Evolutionary conservation across 1,140 invertebrate genomes (phyloP).

Genomic region (Megalopta genalis): DNA sequence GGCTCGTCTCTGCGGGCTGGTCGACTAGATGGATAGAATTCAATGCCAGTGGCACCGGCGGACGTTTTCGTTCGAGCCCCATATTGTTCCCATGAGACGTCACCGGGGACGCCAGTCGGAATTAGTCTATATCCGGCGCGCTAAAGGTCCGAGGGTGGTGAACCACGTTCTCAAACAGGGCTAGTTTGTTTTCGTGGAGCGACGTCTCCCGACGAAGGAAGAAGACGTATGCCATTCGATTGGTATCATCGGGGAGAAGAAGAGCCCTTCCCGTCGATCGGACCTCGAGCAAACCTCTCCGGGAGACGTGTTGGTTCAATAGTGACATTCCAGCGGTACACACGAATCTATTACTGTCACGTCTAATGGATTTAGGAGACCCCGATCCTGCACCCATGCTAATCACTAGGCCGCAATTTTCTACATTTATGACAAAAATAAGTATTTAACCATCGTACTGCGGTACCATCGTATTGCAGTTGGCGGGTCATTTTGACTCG

Average conservation of each 20-base stretch:
- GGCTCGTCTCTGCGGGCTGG: conserved; percentile 51
- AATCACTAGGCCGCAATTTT: too few species aligned
- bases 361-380: too few species aligned
- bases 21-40: conserved; percentile 72
- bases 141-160: conserved; percentile 6
- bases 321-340: neutral
- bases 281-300: neutral
- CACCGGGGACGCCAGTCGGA: conserved; percentile 68
- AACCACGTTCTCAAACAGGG: conserved; percentile 23
- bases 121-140: conserved; percentile 75
- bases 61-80: conserved; percentile 52
- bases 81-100: conserved; percentile 73
- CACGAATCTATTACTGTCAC: neutral
- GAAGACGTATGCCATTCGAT: conserved; percentile 48
- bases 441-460: too few species aligned
- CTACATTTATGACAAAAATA: too few species aligned
- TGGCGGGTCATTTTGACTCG: too few species aligned
- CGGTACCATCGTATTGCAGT: too few species aligned
- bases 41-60: conserved; percentile 62
- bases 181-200: conserved; percentile 41
- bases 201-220: conserved; percentile 36
- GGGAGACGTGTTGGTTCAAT: neutral
- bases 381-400: too few species aligned
- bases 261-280: neutral
- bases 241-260: neutral